A percentile compares a stretch with the other conserved stretches of the same genome.
Conservation (phyloP, 2,113 vertebrate genomes). For the Falcunculus frontatus region DNA sequence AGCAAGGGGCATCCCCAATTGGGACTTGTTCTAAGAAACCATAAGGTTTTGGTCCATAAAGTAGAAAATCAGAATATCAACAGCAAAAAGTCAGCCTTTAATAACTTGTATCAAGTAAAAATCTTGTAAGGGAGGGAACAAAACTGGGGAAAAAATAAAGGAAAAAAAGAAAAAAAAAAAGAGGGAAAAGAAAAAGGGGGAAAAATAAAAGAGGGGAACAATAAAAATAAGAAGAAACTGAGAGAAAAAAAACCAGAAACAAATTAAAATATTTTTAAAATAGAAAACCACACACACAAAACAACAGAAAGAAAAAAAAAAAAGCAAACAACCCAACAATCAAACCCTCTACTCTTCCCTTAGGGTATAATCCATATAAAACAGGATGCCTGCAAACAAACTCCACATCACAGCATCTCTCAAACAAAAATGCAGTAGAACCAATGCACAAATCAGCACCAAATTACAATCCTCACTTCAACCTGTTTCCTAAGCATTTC, state of each 20-base stretch:
- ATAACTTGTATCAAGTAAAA: fast-evolving
- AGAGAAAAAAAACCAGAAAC: background rate
- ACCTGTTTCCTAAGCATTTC: fast-evolving
- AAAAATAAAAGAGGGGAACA: too few relatives aligned
- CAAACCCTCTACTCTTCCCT: background rate
- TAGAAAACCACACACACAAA: background rate
- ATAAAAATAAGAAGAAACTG: fast-evolving
- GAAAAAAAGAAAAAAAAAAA: too few relatives aligned
- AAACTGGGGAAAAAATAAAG: fast-evolving
- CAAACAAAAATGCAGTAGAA: fast-evolving
- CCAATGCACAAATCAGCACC: fast-evolving
- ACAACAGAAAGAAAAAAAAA: background rate
- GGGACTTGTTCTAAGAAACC: background rate
- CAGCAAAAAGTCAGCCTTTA: fast-evolving
- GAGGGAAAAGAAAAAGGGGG: fast-evolving
- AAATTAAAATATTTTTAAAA: background rate
- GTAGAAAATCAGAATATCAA: background rate
- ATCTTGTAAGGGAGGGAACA: fast-evolving
- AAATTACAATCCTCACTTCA: fast-evolving
- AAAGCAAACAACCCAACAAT: background rate
- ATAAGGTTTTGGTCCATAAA: background rate
- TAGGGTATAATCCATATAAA: fast-evolving
- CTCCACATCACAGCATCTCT: fast-evolving
- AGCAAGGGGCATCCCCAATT: fast-evolving
- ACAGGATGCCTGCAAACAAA: fast-evolving